Conservation (phyloP, 2,797 vertebrate genomes). For the Spinus pinus region DNA sequence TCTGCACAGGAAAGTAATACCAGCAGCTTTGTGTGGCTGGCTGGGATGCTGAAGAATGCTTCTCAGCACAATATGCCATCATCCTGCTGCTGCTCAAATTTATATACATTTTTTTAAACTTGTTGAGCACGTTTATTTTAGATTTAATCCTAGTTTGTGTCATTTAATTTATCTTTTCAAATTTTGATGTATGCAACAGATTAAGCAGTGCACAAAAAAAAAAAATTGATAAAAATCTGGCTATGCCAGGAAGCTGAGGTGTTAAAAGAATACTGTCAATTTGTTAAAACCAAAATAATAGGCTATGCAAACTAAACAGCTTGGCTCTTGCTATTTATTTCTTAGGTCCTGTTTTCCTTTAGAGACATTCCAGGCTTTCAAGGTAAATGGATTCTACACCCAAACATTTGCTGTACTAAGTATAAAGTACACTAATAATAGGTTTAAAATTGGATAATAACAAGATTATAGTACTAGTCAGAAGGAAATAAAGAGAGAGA, state of each 20-base stretch:
- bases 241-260: neutral
- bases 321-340: neutral
- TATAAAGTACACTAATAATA: neutral
- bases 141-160: neutral
- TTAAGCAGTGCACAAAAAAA: neutral
- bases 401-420: neutral
- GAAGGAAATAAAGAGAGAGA: neutral
- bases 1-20: neutral
- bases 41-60: neutral
- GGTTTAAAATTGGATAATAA: neutral
- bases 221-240: neutral
- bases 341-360: neutral
- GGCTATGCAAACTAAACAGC: neutral
- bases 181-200: neutral
- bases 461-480: neutral
- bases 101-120: neutral
- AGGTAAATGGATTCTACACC: neutral
- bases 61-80: neutral
- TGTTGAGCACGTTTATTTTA: neutral
- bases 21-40: neutral
- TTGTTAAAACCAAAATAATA: neutral
- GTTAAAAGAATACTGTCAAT: neutral
- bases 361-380: neutral
- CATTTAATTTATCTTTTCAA: neutral
- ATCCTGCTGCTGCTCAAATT: neutral